phyloP scores from a whole-genome alignment of 2,888 invertebrate genomes.

The Acronicta alni region DNA sequence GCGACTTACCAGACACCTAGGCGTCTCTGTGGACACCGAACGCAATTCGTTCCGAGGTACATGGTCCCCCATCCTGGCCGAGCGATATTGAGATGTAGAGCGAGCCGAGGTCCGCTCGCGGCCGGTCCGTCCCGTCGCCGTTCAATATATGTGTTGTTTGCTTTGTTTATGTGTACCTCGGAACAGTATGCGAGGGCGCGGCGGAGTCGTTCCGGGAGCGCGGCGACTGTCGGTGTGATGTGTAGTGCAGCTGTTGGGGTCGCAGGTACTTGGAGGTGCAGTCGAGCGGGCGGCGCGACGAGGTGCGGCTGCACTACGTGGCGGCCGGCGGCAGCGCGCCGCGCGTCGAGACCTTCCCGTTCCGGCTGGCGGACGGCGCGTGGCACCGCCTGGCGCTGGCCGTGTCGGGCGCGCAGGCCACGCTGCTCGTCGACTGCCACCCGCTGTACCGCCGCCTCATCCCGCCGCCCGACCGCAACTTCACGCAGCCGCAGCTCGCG shows the following conservation, averaged over 20 bases:
- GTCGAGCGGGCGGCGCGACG: constrained; percentile 96
- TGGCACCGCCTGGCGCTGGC: constrained; percentile 96
- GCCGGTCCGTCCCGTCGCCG: constrained; percentile 76
- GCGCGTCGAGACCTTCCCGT: constrained; percentile 96
- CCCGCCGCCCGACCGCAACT: constrained; percentile 93
- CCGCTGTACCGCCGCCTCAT: constrained; percentile 94
- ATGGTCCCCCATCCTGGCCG: constrained; percentile 88
- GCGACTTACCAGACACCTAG: constrained; percentile 73
- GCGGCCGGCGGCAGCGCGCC: constrained; percentile 90
- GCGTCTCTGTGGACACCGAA: constrained; percentile 78
- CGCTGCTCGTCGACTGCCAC: constrained; percentile 96
- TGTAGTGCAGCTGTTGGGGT: constrained; percentile 70
- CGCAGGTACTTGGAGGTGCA: constrained; percentile 96
- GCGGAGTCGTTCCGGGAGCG: constrained; percentile 67
- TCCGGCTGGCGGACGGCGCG: constrained; percentile 95
- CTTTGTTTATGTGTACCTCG: constrained; percentile 89
- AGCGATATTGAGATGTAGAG: constrained; percentile 90
- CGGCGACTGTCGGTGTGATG: constrained; percentile 59
- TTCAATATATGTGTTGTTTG: constrained; percentile 84
- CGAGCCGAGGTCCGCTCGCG: constrained; percentile 84
- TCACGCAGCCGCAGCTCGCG: constrained; percentile 92
- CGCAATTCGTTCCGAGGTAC: constrained; percentile 90
- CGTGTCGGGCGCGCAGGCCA: constrained; percentile 95
- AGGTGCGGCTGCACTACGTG: constrained; percentile 95
- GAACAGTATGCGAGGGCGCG: constrained; percentile 84